A percentile compares a stretch with the other conserved stretches of the same genome.
Conservation (phyloP, 1,140 invertebrate species). For the Zaprionus taronus region DNA sequence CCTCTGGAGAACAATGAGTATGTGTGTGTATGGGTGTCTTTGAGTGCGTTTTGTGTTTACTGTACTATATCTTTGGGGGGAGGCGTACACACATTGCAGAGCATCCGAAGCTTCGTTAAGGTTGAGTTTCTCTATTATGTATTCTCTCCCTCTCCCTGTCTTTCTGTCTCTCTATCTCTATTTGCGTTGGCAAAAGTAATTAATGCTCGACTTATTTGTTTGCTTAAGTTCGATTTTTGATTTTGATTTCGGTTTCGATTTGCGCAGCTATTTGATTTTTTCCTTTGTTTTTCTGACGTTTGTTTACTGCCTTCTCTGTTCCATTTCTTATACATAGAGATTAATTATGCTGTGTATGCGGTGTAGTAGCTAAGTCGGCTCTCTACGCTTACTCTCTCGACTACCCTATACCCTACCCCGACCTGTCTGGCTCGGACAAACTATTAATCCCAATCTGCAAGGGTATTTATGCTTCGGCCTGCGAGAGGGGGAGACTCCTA, state of each 20-base stretch:
- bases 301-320: background rate
- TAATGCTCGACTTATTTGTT: slow-evolving; percentile 27
- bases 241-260: slow-evolving; percentile 54
- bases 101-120: slow-evolving; percentile 50
- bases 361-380: background rate
- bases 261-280: slow-evolving; percentile 17
- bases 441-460: background rate
- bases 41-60: slow-evolving; percentile 33
- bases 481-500: background rate
- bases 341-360: background rate
- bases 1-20: slow-evolving; percentile 7
- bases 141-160: slow-evolving; percentile 3
- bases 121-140: slow-evolving; percentile 4
- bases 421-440: background rate
- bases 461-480: background rate
- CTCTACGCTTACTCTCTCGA: background rate
- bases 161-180: slow-evolving; percentile 8
- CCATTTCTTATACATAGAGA: slow-evolving; percentile 6
- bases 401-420: background rate
- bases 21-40: slow-evolving; percentile 28
- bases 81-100: slow-evolving; percentile 25
- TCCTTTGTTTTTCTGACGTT: background rate
- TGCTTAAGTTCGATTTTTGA: slow-evolving; percentile 70
- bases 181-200: slow-evolving; percentile 33
- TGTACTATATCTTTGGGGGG: slow-evolving; percentile 12